Percentiles rank a stretch among this genome's conserved stretches.
These are phyloP conservation scores for Peromyscus aztecus DNA, from an alignment of 2,797 vertebrate genomes.

Conservation along the genomic window DNA sequence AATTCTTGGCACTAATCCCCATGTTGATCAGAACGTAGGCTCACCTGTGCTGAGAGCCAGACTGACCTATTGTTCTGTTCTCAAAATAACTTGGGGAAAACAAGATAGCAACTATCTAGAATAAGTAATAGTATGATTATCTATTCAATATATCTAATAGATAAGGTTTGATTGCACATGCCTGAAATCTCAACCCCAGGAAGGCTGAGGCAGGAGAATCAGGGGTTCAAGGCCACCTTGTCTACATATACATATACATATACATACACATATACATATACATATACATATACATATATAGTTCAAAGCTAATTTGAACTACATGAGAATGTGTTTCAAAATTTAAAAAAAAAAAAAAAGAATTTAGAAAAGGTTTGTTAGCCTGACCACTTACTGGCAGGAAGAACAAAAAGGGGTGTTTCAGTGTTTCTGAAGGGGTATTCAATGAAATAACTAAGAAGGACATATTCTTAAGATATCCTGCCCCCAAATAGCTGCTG, in stretches of 20 bases:
- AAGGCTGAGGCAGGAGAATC: neutral
- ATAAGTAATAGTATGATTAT: neutral
- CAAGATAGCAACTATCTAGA: neutral
- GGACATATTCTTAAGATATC: neutral
- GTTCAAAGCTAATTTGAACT: neutral
- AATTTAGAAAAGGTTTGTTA: neutral
- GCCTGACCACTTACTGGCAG: neutral
- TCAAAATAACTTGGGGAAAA: neutral
- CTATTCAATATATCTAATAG: neutral
- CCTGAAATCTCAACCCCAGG: neutral
- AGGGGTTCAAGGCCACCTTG: neutral
- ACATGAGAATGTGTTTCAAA: neutral
- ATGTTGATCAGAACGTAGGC: neutral
- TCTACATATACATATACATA: no score
- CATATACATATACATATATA: neutral
- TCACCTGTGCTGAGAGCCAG: neutral
- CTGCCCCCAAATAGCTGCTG: neutral
- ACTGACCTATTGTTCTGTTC: neutral
- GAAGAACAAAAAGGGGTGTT: neutral
- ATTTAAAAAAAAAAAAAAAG: neutral
- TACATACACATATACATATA: no score
- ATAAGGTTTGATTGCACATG: neutral
- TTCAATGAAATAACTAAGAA: neutral
- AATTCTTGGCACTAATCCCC: neutral
- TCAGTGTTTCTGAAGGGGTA: neutral